Conservation (phyloP, 1,140 invertebrate species). For the Myzus persicae region DNA sequence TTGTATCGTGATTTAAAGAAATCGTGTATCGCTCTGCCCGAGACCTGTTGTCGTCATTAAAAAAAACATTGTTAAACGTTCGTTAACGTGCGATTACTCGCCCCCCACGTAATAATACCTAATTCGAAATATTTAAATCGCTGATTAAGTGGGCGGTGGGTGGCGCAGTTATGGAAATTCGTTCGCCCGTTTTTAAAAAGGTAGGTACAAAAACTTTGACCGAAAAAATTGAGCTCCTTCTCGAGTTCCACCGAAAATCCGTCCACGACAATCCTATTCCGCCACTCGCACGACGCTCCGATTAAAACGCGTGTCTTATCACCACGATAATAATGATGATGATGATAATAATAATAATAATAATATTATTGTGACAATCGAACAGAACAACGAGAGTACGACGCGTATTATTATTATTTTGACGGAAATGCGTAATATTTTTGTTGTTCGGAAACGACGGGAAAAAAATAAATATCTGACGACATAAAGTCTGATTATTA, state of each 20-base stretch:
- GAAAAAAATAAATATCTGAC: no score
- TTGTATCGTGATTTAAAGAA: no score
- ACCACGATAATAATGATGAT: not conserved
- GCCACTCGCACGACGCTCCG: not conserved
- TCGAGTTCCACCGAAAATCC: not conserved
- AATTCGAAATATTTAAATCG: not conserved
- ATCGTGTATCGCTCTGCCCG: no score
- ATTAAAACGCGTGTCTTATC: not conserved
- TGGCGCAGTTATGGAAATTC: not conserved
- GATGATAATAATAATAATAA: no score
- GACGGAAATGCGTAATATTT: no score
- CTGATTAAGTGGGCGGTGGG: not conserved
- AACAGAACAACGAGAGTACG: no score
- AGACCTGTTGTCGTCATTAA: no score
- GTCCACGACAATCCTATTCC: not conserved
- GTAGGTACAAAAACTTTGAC: not conserved
- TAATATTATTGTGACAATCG: no score
- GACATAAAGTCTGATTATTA: no score
- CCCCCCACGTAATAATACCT: not conserved
- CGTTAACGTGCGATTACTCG: not conserved
- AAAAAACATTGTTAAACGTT: not conserved
- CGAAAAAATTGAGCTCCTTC: not conserved
- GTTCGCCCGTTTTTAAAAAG: not conserved
- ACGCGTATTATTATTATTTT: no score
- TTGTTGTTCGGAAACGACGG: no score